Evolutionary conservation across 2,113 vertebrate genomes (phyloP), one percentile per base, ranked within the genome.

Genomic region (Syngnathus typhle): DNA sequence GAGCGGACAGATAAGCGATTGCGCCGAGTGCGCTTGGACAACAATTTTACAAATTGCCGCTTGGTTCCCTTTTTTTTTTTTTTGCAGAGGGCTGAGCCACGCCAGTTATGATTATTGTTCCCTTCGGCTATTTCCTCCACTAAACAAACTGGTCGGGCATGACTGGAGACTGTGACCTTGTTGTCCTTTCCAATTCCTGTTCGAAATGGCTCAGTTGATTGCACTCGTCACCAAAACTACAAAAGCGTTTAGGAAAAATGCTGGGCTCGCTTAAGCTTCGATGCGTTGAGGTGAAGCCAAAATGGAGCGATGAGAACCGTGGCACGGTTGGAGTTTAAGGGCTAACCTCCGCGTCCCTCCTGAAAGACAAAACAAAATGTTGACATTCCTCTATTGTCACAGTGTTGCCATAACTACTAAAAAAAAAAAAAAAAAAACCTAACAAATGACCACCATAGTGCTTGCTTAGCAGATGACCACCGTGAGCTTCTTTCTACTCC

Each of bases 161-260:
- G 59, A 41, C 52, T 71, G 58, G 64, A 82, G 66, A 81, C 87
- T 86, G 87, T 88, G 87, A 43, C 60, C 10, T 11, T 43, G 19
- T 61, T 61, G 41, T 43, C 39, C 12, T 62, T 62, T 21, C 38
- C 16, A 4, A 16, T 58, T 58, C 36, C 7, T 2, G 2, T 59
- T 59, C 27, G 21, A 4, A 39, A 21, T 3, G 2, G 15, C 1
- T 38, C 32, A 64, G 16, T 47, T 41, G 3, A 32, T 56, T 67
- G 44, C 56, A n/a, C 56, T 46, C 39, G 43, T 49, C 18, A 23
- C 6, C 7, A 59, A 59, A 36, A 58, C 7, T 36, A 58, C 38
- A n/a, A 12, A 70, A 60, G 41, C 68, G 39, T 60, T 54, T 59
- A 69, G 54, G 67, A 60, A 84, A 79, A 82, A 82, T 49, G 38